A percentile compares a stretch with the other conserved stretches of the same genome.
phyloP scores from a whole-genome alignment of 2,888 invertebrate genomes.

The Tetranychus truncatus region DNA sequence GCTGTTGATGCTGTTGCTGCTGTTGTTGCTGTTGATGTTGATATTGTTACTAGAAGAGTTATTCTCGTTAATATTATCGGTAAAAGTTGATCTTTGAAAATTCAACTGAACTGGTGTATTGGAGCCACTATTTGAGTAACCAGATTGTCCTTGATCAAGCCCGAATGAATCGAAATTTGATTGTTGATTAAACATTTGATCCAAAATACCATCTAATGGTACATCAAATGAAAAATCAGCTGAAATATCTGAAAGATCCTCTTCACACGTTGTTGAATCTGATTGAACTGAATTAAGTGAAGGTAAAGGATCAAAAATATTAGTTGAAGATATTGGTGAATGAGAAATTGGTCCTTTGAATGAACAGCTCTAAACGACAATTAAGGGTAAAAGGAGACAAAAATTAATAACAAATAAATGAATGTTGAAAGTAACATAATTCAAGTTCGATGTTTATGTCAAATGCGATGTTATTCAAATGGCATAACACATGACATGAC shows the following conservation, averaged over 20 bases:
- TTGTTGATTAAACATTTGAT: constrained; percentile 13
- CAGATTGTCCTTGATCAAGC: background rate
- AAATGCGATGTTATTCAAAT: background rate
- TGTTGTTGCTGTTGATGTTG: background rate
- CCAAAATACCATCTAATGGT: constrained; percentile 15
- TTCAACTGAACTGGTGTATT: background rate
- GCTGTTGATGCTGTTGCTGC: background rate
- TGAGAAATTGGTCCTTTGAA: background rate
- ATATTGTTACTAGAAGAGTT: background rate
- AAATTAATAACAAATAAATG: background rate
- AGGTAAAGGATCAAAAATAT: background rate
- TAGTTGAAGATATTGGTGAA: background rate
- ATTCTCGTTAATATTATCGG: background rate
- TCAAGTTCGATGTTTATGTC: background rate
- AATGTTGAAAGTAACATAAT: background rate
- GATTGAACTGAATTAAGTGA: background rate
- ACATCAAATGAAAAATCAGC: constrained; percentile 18
- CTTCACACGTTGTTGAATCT: constrained; percentile 2
- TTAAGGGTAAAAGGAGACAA: background rate
- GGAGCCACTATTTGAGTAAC: background rate
- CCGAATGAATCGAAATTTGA: background rate
- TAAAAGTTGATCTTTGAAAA: background rate
- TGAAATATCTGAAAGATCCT: constrained; percentile 14
- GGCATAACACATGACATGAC: background rate
- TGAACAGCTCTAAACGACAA: background rate